Conservation (phyloP, 2,888 invertebrate genomes). For the Odontomyia ornata region DNA sequence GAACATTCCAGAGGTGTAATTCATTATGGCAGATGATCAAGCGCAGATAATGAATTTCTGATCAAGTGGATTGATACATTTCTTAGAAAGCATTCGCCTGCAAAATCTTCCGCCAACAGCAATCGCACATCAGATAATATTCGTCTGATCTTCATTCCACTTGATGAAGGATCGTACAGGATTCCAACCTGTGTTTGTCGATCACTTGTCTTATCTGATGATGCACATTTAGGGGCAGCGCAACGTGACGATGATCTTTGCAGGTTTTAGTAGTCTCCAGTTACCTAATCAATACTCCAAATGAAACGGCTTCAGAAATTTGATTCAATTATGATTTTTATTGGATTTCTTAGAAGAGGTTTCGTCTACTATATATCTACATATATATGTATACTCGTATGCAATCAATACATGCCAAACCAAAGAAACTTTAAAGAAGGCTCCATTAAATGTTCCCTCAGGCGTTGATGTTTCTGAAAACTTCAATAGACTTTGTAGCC, state of each 20-base stretch:
- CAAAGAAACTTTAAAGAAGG: no score
- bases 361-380: no score
- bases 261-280: background rate
- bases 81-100: constrained; percentile 1
- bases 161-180: background rate
- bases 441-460: no score
- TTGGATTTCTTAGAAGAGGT: background rate
- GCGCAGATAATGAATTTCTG: background rate
- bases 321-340: background rate
- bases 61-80: background rate
- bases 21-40: background rate
- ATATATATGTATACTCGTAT: no score
- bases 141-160: background rate
- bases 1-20: background rate
- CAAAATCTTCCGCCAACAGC: background rate
- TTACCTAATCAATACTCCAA: background rate
- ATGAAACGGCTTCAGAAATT: background rate
- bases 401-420: no score
- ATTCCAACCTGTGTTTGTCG: background rate
- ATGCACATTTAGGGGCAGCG: background rate
- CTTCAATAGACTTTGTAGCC: no score
- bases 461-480: no score
- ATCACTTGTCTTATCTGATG: background rate
- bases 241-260: background rate
- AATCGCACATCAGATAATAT: background rate